Conservation (phyloP, 1,140 invertebrate genomes). For the Drosophila ficusphila region DNA sequence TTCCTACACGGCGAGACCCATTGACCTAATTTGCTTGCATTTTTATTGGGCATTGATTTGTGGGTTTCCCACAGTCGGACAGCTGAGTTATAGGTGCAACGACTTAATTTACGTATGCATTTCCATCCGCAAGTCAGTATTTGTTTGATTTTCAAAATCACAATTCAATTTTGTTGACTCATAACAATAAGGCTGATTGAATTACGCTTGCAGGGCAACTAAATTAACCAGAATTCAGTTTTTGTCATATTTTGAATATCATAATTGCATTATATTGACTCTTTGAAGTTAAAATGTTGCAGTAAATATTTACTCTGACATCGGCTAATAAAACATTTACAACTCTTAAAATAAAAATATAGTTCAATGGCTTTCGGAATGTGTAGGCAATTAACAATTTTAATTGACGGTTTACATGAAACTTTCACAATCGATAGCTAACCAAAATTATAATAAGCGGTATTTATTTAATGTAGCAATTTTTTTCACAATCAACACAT, state of each 20-base stretch:
- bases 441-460: not conserved
- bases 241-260: no score
- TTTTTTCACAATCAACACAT: not conserved
- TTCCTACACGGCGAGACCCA: constrained; percentile 20
- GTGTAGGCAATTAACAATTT: no score
- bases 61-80: constrained; percentile 20
- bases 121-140: no score
- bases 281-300: not conserved
- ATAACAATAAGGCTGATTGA: not conserved
- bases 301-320: no score
- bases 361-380: no score
- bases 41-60: constrained; percentile 37
- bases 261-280: not conserved
- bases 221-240: no score
- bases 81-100: constrained; percentile 23
- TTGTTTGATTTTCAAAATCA: not conserved
- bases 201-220: not conserved
- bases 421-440: not conserved
- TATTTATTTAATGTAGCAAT: not conserved
- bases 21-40: constrained; percentile 32
- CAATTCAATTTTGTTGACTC: constrained; percentile 2
- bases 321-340: no score
- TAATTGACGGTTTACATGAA: no score
- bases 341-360: no score
- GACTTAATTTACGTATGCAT: constrained; percentile 7